Conservation (phyloP, 2,113 vertebrate species). For the Clarias magur region DNA sequence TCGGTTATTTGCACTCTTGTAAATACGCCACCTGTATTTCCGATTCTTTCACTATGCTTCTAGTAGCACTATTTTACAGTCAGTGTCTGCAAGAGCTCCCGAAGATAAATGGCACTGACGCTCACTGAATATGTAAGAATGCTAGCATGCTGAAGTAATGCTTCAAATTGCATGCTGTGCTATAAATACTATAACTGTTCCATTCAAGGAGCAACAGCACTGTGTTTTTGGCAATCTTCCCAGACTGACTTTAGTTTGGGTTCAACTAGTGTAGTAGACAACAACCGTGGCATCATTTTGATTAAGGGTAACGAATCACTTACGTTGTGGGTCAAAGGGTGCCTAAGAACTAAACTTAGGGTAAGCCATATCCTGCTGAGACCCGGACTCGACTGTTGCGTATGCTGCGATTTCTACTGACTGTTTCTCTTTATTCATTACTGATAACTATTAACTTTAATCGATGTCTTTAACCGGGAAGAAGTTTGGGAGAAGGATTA, state of each 20-base stretch:
- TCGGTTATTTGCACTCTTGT: neutral
- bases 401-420: too few species aligned
- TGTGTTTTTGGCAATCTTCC: neutral
- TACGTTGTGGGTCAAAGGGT: too few species aligned
- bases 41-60: neutral
- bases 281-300: too few species aligned
- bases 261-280: neutral
- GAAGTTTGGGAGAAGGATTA: too few species aligned
- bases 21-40: neutral
- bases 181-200: slow-evolving; percentile 10
- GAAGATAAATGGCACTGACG: neutral
- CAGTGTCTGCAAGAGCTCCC: neutral
- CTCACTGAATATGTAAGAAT: neutral
- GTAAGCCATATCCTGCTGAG: too few species aligned
- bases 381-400: too few species aligned
- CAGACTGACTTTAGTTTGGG: neutral
- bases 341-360: too few species aligned
- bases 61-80: neutral
- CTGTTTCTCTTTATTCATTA: too few species aligned
- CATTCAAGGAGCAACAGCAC: neutral
- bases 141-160: neutral
- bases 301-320: too few species aligned
- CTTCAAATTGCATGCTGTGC: neutral
- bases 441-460: too few species aligned
- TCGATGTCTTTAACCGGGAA: too few species aligned